Conservation (phyloP, 2,113 vertebrate species). For the Chaenocephalus aceratus region DNA sequence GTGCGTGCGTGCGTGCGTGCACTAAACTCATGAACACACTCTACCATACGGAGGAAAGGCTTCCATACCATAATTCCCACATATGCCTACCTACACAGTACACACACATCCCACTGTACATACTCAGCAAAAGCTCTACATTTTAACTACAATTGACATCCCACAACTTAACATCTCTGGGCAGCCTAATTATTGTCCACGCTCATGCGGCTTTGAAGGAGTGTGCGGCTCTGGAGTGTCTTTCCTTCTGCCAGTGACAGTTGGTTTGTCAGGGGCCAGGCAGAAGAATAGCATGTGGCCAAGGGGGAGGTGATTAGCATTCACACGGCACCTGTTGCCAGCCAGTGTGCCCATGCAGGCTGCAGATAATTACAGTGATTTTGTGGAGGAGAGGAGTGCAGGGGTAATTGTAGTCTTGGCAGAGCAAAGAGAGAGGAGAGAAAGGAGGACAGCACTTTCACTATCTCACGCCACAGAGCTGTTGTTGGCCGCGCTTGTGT, state of each 20-base stretch:
- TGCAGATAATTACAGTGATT: conserved; percentile 87
- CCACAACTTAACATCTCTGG: conserved; percentile 62
- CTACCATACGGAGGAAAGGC: conserved; percentile 29
- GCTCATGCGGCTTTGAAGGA: conserved; percentile 57
- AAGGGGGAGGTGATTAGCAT: conserved; percentile 77
- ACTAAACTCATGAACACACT: conserved; percentile 20
- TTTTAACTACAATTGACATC: conserved; percentile 71
- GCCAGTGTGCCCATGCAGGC: conserved; percentile 79
- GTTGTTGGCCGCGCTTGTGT: conserved; percentile 33
- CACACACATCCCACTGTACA: background rate
- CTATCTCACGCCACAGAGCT: conserved; percentile 67
- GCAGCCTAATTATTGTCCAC: conserved; percentile 77
- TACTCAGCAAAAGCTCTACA: conserved; percentile 46
- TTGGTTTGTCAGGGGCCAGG: conserved; percentile 70
- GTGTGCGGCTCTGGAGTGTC: conserved; percentile 62
- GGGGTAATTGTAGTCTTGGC: conserved; percentile 85
- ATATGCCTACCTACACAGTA: conserved; percentile 9
- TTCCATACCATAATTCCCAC: conserved; percentile 33
- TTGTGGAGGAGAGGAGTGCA: conserved; percentile 76
- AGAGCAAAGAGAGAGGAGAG: conserved; percentile 62
- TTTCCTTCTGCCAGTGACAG: conserved; percentile 76
- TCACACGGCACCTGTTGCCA: conserved; percentile 87
- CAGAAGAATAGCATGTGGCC: conserved; percentile 72
- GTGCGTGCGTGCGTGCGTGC: conserved; percentile 13
- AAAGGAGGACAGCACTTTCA: conserved; percentile 68